Evolutionary conservation across 1,140 invertebrate species (phyloP).

Genomic region (Drosophila sturtevanti): DNA sequence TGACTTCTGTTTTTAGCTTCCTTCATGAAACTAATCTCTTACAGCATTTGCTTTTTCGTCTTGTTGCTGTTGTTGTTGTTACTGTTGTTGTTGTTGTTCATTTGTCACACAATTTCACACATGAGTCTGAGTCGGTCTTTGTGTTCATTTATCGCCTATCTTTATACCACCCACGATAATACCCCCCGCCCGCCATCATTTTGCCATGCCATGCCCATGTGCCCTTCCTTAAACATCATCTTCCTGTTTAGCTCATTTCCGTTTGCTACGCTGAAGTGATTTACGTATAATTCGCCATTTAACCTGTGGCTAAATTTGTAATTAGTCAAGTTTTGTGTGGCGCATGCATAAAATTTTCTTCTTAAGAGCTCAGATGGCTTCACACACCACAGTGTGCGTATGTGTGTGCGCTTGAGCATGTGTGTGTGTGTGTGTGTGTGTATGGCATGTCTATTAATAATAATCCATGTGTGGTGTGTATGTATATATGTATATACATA

Average conservation of each 20-base stretch:
- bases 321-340: constrained; percentile 60
- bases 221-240: constrained; percentile 13
- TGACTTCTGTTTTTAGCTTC: background rate
- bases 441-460: background rate
- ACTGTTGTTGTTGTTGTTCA: constrained; percentile 31
- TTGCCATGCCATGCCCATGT: background rate
- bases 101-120: constrained; percentile 51
- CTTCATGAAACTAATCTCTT: constrained; percentile 33
- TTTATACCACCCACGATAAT: background rate
- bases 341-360: constrained; percentile 53
- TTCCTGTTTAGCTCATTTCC: constrained; percentile 12
- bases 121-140: constrained; percentile 20
- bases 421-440: background rate
- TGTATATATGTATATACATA: background rate
- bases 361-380: constrained; percentile 31
- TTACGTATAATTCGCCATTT: constrained; percentile 63
- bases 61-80: constrained; percentile 22
- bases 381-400: background rate
- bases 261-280: constrained; percentile 35
- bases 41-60: constrained; percentile 25
- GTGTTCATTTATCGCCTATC: constrained; percentile 9
- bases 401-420: constrained; percentile 8
- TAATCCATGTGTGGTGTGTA: background rate
- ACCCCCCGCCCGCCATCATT: background rate
- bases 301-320: constrained; percentile 65